Base-by-base conservation (phyloP, 1,140 invertebrate species). In the Paraescarpia echinospica region DNA sequence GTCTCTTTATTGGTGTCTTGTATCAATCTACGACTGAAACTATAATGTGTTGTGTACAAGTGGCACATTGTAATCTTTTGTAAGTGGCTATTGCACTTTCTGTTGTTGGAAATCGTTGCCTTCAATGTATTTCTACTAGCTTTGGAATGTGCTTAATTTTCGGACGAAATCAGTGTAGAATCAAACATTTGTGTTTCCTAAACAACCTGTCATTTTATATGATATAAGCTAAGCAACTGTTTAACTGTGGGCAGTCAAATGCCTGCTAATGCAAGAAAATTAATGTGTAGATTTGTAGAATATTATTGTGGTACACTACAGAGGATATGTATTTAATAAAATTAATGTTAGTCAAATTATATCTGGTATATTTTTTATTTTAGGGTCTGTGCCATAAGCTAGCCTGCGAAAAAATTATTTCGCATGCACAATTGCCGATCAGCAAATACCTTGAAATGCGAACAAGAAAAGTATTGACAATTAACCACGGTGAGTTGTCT, bases 391-490 rank as follows among this genome's bases (percentile, higher is more conserved):
- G 98, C 96, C 97, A 98, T 95, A 97, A 97, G 94, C 96, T 98
- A 94, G 99, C 99, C 33, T 94, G 96, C 89, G 97, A 98, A 95
- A 97, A 98, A 95, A 97, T 97, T 33, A 97, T 99, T 27, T 95
- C 95, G 93, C 99, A 99, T 96, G 99, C 97, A 0, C 97, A 98
- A 94, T 96, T 99, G 77, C 99, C 99, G 0, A 97, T 99, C 94
- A 97, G 97, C 94, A 97, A 99, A 96, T 98, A 98, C 96, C 97
- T 99, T 35, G 97, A 98, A 94, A 98, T 99, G 97, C 98, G 98
- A 96, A 98, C 98, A 12, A 97, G 99, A 94, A 98, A 98, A 97
- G 98, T 99, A 89, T 97, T 99, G 59, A 98, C 99, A 35, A 98
- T 99, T 93, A 98, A 99, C 96, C 99, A 99, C 97, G 98, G 98